Conservation (phyloP, 2,113 vertebrate genomes). For the Sterrhoptilus dennistouni region DNA sequence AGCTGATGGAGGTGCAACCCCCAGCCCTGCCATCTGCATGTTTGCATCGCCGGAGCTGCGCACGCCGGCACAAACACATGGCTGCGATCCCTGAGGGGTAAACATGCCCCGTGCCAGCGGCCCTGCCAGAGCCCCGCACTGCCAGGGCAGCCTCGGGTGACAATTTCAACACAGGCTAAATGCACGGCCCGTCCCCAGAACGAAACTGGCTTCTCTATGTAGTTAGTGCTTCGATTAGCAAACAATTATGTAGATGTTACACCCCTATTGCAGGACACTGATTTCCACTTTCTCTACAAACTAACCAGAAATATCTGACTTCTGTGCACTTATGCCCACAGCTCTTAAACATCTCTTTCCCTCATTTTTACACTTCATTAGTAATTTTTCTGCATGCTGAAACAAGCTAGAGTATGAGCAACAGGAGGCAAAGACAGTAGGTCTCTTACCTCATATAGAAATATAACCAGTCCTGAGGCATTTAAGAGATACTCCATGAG, state of each 20-base stretch:
- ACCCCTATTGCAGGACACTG: fast-evolving
- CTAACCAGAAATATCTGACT: not conserved
- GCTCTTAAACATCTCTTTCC: not conserved
- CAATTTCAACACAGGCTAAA: not conserved
- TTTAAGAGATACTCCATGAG: not conserved
- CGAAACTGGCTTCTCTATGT: fast-evolving
- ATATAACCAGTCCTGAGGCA: not conserved
- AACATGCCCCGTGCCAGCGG: not conserved
- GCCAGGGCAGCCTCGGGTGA: not conserved
- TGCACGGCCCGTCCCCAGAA: fast-evolving
- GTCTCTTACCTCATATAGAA: not conserved
- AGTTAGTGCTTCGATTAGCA: not conserved
- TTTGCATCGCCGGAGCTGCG: not conserved
- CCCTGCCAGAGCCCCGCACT: not conserved
- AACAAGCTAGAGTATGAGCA: not conserved
- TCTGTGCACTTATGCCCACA: not conserved
- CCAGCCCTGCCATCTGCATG: slow-evolving; percentile 26
- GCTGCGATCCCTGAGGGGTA: not conserved
- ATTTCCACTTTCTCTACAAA: not conserved
- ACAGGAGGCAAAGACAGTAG: not conserved
- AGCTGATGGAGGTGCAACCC: slow-evolving; percentile 11
- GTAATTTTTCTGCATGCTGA: not conserved
- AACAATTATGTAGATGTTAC: not conserved
- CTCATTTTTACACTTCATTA: not conserved
- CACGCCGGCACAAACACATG: slow-evolving; percentile 6